Percentiles rank a stretch among this genome's conserved stretches.
phyloP scores from a whole-genome alignment of 1,140 invertebrate genomes.

The Glossosoma conforme region DNA sequence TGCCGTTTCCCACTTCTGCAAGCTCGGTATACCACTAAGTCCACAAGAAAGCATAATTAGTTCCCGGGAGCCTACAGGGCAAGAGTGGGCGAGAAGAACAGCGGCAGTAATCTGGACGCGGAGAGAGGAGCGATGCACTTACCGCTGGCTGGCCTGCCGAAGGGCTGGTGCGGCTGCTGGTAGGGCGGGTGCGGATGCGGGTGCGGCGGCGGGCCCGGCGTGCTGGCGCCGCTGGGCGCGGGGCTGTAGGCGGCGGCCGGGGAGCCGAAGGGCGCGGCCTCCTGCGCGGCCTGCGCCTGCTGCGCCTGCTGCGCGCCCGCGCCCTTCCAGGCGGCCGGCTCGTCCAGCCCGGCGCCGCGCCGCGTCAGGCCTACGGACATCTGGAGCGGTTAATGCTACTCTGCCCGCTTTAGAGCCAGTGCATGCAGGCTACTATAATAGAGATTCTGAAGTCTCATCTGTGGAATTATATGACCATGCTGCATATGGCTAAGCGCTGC shows the following conservation, averaged over 20 bases:
- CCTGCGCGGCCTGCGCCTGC: constrained; percentile 5
- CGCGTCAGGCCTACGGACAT: constrained; percentile 28
- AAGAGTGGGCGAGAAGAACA: no score
- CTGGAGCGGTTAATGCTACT: constrained; percentile 26
- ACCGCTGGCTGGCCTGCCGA: constrained; percentile 15
- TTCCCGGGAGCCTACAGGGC: no score
- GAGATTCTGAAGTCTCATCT: no score
- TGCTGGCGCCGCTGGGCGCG: constrained; percentile 28
- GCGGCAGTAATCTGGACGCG: no score
- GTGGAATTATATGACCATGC: no score
- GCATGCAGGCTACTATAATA: neutral
- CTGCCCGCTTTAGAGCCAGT: no score
- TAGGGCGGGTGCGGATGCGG: no score
- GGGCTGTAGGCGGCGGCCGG: constrained; percentile 26
- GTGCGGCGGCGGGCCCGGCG: constrained; percentile 25
- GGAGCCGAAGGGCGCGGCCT: constrained; percentile 13
- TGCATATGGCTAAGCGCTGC: no score
- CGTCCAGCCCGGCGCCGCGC: constrained; percentile 28
- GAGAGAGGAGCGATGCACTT: neutral
- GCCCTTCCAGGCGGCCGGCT: constrained; percentile 17
- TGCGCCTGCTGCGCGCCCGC: constrained; percentile 14
- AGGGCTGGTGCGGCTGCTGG: constrained; percentile 14
- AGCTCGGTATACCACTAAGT: no score
- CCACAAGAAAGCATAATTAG: no score
- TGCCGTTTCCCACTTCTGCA: no score